Evolutionary conservation across 2,797 vertebrate species (phyloP).

Genomic region (Sebastes steindachneri): DNA sequence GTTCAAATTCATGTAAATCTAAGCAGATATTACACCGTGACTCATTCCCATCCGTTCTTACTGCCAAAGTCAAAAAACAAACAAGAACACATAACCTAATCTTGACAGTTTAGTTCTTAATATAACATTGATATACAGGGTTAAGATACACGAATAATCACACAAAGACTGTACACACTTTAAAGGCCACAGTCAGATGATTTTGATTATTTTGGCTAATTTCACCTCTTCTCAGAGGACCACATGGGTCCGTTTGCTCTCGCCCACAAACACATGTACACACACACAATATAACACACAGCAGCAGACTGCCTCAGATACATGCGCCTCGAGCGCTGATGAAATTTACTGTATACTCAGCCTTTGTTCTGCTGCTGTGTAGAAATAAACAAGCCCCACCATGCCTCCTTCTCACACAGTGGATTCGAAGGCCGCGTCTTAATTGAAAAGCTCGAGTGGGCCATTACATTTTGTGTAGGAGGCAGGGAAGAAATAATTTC

Average conservation of each 20-base stretch:
- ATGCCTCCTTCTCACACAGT: slow-evolving; percentile 47
- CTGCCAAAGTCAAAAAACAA: not conserved
- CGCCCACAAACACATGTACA: not conserved
- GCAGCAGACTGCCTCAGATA: slow-evolving; percentile 8
- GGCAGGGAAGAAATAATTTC: slow-evolving; percentile 53
- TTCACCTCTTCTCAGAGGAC: not conserved
- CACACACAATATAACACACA: not conserved
- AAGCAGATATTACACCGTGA: not conserved
- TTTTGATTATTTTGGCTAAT: not conserved
- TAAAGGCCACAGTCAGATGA: not conserved
- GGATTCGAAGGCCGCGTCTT: slow-evolving; percentile 60
- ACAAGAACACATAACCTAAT: not conserved
- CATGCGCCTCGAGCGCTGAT: slow-evolving; percentile 9
- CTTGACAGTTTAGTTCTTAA: not conserved
- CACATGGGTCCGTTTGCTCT: not conserved
- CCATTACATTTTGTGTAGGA: slow-evolving; percentile 66
- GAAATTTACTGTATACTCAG: slow-evolving; percentile 13
- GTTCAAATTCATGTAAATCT: not conserved
- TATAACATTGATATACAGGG: not conserved
- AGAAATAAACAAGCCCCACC: slow-evolving; percentile 53
- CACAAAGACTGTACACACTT: not conserved
- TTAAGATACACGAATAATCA: not conserved
- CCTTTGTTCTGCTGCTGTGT: slow-evolving; percentile 35
- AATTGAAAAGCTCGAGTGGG: slow-evolving; percentile 69
- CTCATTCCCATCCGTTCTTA: not conserved